A percentile compares a stretch with the other conserved stretches of the same genome.
These are phyloP conservation scores for Coelopa frigida DNA, from an alignment of 1,140 invertebrate species.

Conservation along the genomic window DNA sequence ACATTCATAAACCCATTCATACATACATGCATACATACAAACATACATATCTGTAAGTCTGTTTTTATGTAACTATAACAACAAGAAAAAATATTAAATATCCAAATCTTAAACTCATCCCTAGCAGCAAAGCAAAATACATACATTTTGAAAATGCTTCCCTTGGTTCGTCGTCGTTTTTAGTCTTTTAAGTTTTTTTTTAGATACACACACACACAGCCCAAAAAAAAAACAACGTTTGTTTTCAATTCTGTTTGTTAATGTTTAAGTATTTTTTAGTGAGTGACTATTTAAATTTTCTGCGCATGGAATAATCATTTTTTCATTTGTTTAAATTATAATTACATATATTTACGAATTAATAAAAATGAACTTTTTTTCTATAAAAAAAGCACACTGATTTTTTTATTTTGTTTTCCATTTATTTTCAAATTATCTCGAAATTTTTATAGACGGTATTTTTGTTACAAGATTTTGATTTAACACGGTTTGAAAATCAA, in stretches of 20 bases:
- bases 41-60: too few relatives aligned
- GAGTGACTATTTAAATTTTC: background rate
- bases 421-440: background rate
- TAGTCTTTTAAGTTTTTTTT: constrained; percentile 2
- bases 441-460: background rate
- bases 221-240: too few relatives aligned
- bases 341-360: constrained; percentile 3
- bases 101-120: constrained; percentile 1
- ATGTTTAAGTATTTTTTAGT: constrained; percentile 5
- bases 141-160: background rate
- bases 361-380: constrained; percentile 9
- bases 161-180: constrained; percentile 1
- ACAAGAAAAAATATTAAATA: too few relatives aligned
- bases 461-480: too few relatives aligned
- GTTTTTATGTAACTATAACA: too few relatives aligned
- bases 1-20: too few relatives aligned
- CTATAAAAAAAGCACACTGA: constrained; percentile 5
- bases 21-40: background rate
- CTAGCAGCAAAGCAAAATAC: constrained; percentile 1
- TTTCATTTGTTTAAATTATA: constrained; percentile 6
- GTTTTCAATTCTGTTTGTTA: constrained; percentile 5
- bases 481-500: too few relatives aligned
- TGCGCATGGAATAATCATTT: background rate
- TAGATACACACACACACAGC: too few relatives aligned
- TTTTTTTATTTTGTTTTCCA: background rate